Evolutionary conservation across 1,140 invertebrate genomes (phyloP), one percentile per base, ranked within the genome.

Genomic region (Macrobrachium rosenbergii): DNA sequence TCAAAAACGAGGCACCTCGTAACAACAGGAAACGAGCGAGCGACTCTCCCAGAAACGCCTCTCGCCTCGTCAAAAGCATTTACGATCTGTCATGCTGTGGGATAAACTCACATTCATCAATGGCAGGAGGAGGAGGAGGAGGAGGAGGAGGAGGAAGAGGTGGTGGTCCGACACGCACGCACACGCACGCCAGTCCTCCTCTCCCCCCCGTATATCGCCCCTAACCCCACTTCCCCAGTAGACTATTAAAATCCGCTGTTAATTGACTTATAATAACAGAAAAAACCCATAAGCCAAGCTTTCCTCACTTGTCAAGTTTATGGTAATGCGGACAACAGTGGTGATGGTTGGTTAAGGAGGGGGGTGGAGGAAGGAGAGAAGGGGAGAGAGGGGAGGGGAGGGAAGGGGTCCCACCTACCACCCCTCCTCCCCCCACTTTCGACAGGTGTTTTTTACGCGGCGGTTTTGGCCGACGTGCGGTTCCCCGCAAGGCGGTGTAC

Each of bases 221-320:
- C n/a, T n/a, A n/a, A n/a, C n/a, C 52, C 52, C 7, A 12, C 12
- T 5, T 8, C 52, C 52, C 23, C 28, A 64, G 43, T 77, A 17
- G 16, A n/a, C 28, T 45, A 67, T 63, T 63, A 81, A 67, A 67
- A 84, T 28, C 43, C 75, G 23, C 75, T 52, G 75, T 64, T 67
- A 77, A 84, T 78, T 78, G 83, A 84, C 73, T 77, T 84, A 77
- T 67, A 84, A 84, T 84, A 76, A 83, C 82, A 75, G 23, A 67
- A 63, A 64, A 79, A 79, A 19, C 43, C 28, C 28, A 37, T 37
- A 45, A 37, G 43, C 59, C 28, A 16, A n/a, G 28, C 21, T 81
- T 67, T 67, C 79, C 62, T 63, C 28, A 67, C 62, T 45, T n/a
- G 58, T 81, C 79, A 45, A 37, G 37, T 37, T 81, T 81, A 67